A percentile compares a stretch with the other conserved stretches of the same genome.
phyloP scores from a whole-genome alignment of 2,113 vertebrate species.

The Rhea pennata region DNA sequence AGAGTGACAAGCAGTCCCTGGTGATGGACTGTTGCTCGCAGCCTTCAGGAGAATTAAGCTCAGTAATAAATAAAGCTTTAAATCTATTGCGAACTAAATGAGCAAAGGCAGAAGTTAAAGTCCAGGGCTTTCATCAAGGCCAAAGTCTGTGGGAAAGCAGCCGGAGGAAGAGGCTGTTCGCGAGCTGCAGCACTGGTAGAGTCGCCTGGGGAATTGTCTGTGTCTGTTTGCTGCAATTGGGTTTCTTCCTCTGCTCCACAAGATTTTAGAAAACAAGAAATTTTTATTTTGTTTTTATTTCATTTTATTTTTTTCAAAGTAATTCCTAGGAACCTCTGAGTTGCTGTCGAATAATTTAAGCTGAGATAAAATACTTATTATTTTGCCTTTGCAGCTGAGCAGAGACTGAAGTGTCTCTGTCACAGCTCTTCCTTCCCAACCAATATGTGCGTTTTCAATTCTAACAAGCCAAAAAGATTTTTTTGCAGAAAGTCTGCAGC shows the following conservation, averaged over 20 bases:
- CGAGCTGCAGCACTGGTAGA: neutral
- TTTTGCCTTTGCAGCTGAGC: neutral
- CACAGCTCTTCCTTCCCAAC: neutral
- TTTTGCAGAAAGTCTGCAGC: neutral
- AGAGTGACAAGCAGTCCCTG: neutral
- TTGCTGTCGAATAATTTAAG: neutral
- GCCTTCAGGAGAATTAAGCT: neutral
- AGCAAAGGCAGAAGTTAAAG: neutral
- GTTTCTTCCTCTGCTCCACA: neutral
- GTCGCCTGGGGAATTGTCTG: neutral
- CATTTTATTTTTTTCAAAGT: neutral
- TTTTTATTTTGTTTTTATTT: too few species aligned
- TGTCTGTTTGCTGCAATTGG: neutral
- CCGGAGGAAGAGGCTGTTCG: neutral
- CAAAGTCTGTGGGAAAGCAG: neutral
- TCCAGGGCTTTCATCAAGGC: neutral
- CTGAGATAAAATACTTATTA: neutral
- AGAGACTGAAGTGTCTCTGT: neutral
- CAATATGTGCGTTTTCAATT: fast-evolving
- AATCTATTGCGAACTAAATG: neutral
- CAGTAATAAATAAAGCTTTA: neutral
- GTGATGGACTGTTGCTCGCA: fast-evolving
- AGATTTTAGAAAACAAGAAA: neutral
- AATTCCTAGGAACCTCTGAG: neutral
- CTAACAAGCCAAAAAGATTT: neutral